These are phyloP conservation scores for Peromyscus melanophrys DNA, from an alignment of 2,797 vertebrate species.

Conservation along the genomic window DNA sequence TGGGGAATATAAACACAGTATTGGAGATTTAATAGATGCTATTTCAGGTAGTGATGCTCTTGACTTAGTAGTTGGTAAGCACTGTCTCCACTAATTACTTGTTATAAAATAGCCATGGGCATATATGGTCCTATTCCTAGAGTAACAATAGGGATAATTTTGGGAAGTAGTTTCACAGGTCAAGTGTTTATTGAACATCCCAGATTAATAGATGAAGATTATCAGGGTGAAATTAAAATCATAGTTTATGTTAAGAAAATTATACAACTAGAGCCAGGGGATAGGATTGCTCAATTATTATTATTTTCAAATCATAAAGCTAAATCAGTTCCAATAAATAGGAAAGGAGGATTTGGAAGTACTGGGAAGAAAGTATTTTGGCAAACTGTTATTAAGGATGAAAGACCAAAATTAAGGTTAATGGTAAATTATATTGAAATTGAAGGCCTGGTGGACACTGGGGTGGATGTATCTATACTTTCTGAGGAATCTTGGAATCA, in stretches of 20 bases:
- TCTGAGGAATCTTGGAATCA: background rate
- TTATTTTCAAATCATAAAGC: background rate
- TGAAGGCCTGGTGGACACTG: background rate
- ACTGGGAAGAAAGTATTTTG: background rate
- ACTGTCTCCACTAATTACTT: background rate
- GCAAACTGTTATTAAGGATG: background rate
- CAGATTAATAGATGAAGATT: background rate
- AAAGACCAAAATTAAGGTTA: background rate
- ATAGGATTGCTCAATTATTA: background rate
- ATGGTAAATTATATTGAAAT: background rate
- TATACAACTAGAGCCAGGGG: background rate
- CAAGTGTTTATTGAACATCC: background rate
- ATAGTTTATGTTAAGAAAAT: background rate
- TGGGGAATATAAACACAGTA: too few relatives aligned
- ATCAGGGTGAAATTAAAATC: background rate
- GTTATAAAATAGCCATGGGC: background rate
- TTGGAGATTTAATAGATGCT: background rate
- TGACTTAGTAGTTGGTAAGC: background rate
- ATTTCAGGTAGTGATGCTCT: background rate
- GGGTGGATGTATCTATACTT: background rate
- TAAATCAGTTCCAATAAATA: background rate
- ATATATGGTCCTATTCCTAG: background rate
- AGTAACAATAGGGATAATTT: background rate
- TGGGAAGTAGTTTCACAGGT: background rate
- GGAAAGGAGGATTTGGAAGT: background rate